These are phyloP conservation scores for Procavia capensis DNA, from an alignment of 2,113 vertebrate species.

Conservation along the genomic window DNA sequence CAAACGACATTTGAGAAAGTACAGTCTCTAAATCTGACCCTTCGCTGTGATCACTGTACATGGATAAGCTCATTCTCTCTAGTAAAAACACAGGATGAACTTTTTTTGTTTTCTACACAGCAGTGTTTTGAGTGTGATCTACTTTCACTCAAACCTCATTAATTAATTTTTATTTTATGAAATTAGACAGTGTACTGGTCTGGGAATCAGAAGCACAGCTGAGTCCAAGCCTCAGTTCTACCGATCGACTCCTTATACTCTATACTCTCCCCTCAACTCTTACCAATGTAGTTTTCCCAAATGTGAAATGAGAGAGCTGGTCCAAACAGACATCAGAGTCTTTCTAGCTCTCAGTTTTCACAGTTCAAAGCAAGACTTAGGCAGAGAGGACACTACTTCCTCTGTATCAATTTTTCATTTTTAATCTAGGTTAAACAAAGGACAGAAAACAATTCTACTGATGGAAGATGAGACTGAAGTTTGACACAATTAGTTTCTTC, in stretches of 20 bases:
- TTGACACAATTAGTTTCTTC: not conserved
- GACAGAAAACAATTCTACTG: not conserved
- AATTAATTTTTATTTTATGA: not conserved
- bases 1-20: not conserved
- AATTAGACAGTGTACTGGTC: not conserved
- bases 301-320: too few relatives aligned
- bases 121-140: not conserved
- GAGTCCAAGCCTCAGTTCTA: not conserved
- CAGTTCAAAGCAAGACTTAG: not conserved
- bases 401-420: not conserved
- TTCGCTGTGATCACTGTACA: not conserved
- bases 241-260: too few relatives aligned
- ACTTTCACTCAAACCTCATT: not conserved
- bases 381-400: not conserved
- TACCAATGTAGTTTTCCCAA: not conserved
- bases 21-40: not conserved
- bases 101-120: rapidly evolving
- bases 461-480: not conserved
- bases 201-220: not conserved
- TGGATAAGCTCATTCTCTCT: not conserved
- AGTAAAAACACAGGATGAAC: rapidly evolving
- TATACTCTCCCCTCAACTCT: not conserved
- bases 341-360: not conserved
- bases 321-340: not conserved
- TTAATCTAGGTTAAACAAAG: not conserved